Evolutionary conservation across 2,113 vertebrate genomes (phyloP).

Genomic region (Rhipidura dahli): DNA sequence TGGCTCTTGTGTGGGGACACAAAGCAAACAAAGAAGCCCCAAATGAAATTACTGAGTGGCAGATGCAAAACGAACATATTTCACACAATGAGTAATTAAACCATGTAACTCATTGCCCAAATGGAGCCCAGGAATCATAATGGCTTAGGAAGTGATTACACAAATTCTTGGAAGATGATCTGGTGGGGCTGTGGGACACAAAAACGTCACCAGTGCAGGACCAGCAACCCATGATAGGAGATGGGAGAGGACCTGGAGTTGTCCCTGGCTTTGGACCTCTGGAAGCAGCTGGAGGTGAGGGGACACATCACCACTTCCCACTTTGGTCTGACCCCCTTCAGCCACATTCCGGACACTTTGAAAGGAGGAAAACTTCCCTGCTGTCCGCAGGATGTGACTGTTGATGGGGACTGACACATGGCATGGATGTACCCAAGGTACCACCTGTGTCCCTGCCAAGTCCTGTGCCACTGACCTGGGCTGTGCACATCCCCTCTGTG

Average conservation of each 20-base stretch:
- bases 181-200: not conserved
- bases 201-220: not conserved
- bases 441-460: not conserved
- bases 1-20: conserved; percentile 25
- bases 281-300: not conserved
- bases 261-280: not conserved
- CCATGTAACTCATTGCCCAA: not conserved
- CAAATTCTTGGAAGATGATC: not conserved
- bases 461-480: not conserved
- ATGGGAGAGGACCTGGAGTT: not conserved
- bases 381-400: not conserved
- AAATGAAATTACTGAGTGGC: not conserved
- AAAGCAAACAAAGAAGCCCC: conserved; percentile 36
- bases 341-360: accelerated
- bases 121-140: not conserved
- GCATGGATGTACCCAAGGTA: accelerated
- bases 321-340: not conserved
- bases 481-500: not conserved
- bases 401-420: not conserved
- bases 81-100: not conserved
- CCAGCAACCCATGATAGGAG: accelerated
- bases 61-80: not conserved
- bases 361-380: not conserved
- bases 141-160: not conserved
- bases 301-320: not conserved